Evolutionary conservation across 2,113 vertebrate genomes (phyloP), one percentile per base, ranked within the genome.

Genomic region (Speoplatyrhinus poulsoni): DNA sequence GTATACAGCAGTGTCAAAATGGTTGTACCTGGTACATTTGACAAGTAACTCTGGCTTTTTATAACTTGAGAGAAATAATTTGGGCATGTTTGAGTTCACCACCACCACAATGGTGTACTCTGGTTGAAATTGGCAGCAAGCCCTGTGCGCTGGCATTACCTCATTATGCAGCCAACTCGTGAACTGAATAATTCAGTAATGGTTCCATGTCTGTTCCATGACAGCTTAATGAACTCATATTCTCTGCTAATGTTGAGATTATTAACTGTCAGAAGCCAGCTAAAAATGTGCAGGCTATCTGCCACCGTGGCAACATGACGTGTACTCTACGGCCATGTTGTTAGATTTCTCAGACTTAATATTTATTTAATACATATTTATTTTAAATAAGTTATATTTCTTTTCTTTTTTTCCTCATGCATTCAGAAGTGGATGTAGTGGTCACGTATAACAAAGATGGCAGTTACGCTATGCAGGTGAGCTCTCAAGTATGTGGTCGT

Each of bases 391-490:
- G 26, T 26, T 63, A 17, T 50, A 0, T 50, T 60, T 57, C 33
- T 33, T 26, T 12, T 9, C 6, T 55, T 54, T 46, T 6, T 59
- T 12, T 46, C 6, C n/a, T 33, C 75, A 60, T 52, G 17, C 88
- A 67, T 81, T 53, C 82, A 99, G 98, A 90, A 75, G 90, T 97
- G 54, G 77, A 93, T 10, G 73, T 99, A 67, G 82, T 90, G 75
- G 82, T 97, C 49, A 85, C 74, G 1, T 98, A 98, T 81, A 95
- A 94, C 85, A 88, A 62, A 53, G 95, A 95, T 53, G 94, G 95
- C 13, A 96, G 94, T 12, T 98, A 96, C 72, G 91, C 72, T n/a
- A 96, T 99, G 94, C 91, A 95, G 96, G 98, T 98, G 91, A 91
- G 76, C 60, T 19, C 8, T 46, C 0, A 7, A 12, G 33, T 13